These are phyloP conservation scores for Acanthisitta chloris DNA, from an alignment of 2,113 vertebrate species.

Conservation along the genomic window DNA sequence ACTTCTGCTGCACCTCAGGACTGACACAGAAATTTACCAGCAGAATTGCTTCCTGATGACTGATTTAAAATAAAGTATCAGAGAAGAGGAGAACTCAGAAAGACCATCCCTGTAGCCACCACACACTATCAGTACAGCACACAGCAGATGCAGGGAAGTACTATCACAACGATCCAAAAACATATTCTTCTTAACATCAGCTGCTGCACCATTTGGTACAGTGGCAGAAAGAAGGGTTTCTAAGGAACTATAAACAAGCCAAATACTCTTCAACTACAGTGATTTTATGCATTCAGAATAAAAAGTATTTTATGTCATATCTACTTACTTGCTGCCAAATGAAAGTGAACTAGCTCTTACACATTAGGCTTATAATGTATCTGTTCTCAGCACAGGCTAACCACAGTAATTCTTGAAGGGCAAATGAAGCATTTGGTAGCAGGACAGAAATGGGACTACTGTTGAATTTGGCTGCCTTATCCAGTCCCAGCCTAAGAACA, in stretches of 20 bases:
- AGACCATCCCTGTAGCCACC: not conserved
- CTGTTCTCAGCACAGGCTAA: not conserved
- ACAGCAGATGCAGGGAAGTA: not conserved
- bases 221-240: not conserved
- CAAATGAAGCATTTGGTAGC: not conserved
- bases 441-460: not conserved
- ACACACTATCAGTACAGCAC: not conserved
- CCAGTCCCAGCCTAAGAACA: not conserved
- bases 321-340: not conserved
- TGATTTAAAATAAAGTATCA: not conserved
- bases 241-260: not conserved
- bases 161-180: not conserved
- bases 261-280: not conserved
- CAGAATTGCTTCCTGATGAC: not conserved
- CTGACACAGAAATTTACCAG: not conserved
- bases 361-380: not conserved
- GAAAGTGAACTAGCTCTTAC: not conserved
- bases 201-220: not conserved
- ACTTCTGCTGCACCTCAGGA: not conserved
- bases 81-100: not conserved
- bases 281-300: not conserved
- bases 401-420: not conserved
- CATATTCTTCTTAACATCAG: not conserved
- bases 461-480: constrained; percentile 18
- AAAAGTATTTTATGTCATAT: not conserved